Evolutionary conservation across 2,113 vertebrate genomes (phyloP), one percentile per base, ranked within the genome.

Genomic region (Ictalurus punctatus): DNA sequence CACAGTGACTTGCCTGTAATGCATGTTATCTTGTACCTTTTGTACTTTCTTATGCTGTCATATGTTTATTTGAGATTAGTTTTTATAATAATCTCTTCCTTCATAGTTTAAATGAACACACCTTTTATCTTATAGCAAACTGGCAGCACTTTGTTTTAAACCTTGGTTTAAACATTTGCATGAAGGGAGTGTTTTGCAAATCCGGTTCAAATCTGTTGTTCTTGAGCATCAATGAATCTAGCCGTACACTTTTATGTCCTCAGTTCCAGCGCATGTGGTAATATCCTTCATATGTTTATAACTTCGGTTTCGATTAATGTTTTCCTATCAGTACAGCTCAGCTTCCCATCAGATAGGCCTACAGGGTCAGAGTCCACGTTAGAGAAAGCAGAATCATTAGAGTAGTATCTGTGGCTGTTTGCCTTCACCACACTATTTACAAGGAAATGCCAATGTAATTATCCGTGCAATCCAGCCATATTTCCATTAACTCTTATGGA

Each of bases 181-280:
- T 85, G 52, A 85, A 85, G 83, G 83, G 83, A 21, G 83, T 30
- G 83, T 69, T 85, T 85, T 85, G 83, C 44, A 87, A 80, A 67
- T 82, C 65, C 17, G 63, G n/a, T 71, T 83, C 23, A 87, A 82
- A 87, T 52, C 48, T 58, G 10, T 48, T 17, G 8, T 10, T 40
- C 69, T 52, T 67, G 40, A 48, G 25, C 40, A 48, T 84, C 63
- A 84, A 52, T 52, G 25, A 54, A 54, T 52, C 27, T 10, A 48
- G 40, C 5, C 3, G 7, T 52, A 23, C 27, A 52, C 63, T 87
- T 83, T 17, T 71, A 8, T 52, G 25, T 88, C 10, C 61, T 74
- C 21, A 69, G 23, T 30, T 71, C 3, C 34, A n/a, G 25, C 30
- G 52, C 83, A 56, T 5, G 30, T 74, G 74, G 34, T 37, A 52